phyloP scores from a whole-genome alignment of 2,797 vertebrate species.

The Valencia hispanica region DNA sequence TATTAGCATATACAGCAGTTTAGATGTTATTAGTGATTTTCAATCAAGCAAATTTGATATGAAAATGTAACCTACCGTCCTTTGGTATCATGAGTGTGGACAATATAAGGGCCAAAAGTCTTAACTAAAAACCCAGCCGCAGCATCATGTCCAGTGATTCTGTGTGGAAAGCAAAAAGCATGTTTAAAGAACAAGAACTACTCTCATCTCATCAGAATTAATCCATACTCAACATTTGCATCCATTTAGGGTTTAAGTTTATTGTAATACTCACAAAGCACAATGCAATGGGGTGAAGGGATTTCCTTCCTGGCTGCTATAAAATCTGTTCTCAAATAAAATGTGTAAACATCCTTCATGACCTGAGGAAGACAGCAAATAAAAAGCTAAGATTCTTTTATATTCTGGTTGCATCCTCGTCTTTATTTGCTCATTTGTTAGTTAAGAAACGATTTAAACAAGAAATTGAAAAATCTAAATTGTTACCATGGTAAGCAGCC shows the following conservation, averaged over 20 bases:
- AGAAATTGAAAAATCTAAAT: neutral
- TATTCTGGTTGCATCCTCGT: neutral
- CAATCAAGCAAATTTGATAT: neutral
- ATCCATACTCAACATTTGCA: neutral
- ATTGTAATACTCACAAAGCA: slow-evolving; percentile 90
- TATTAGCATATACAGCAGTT: neutral
- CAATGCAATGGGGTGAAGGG: slow-evolving; percentile 96
- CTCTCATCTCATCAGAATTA: neutral
- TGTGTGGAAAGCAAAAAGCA: slow-evolving; percentile 52
- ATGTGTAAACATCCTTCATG: slow-evolving; percentile 94
- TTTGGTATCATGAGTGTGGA: slow-evolving; percentile 91
- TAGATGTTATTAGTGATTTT: neutral
- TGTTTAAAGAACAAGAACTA: neutral
- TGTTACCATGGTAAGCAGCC: slow-evolving; percentile 93
- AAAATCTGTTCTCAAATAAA: slow-evolving; percentile 96
- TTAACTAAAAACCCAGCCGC: slow-evolving; percentile 84
- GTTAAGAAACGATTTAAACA: neutral
- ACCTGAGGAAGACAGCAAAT: slow-evolving; percentile 74
- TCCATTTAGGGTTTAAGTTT: neutral
- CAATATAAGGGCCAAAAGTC: slow-evolving; percentile 85
- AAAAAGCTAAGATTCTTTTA: slow-evolving; percentile 6
- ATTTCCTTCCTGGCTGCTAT: slow-evolving; percentile 89
- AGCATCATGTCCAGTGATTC: slow-evolving; percentile 92
- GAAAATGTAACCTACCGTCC: slow-evolving; percentile 84
- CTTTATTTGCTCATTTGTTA: neutral